Evolutionary conservation across 2,797 vertebrate species (phyloP), one percentile per base, ranked within the genome.

Genomic region (Gymnocypris eckloni): DNA sequence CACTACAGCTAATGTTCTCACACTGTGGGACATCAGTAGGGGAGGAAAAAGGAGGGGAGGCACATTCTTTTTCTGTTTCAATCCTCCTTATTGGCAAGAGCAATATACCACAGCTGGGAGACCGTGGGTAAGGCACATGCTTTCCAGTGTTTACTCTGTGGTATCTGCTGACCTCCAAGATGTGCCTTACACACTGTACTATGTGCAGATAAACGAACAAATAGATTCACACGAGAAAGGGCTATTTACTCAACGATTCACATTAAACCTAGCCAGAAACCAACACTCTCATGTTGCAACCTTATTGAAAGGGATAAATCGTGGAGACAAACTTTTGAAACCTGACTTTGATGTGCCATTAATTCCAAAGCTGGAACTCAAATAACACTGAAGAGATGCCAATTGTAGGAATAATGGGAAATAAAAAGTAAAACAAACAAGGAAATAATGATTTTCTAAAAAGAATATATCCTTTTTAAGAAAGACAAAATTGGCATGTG

Each of bases 121-220:
- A 67, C 64, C 59, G 66, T 77, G 82, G 79, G 61, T 20, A 80
- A 83, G 33, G 39, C 13, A 80, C 39, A 61, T 25, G 56, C 25
- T 56, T 43, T 79, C 15, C 41, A 70, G 18, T 71, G 81, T 84
- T 86, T 87, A 54, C 69, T 82, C 37, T 70, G 50, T 48, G 70
- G 70, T 82, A 71, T 67, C 69, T 54, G 54, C 73, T 89, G 87
- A 80, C 84, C 73, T 83, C 25, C 45, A 43, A 28, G 2, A 76
- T 48, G 50, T 79, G 59, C 73, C 45, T 52, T 69, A 33, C 69
- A 72, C 71, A 56, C 77, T 52, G 78, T 50, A 81, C 71, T 12
- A 67, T 81, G 81, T 69, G n/a, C 28, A 28, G 20, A 56, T 70
- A 80, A 70, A 59, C 70, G 81, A 77, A 87, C 81, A 78, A 6